phyloP scores from a whole-genome alignment of 2,113 vertebrate species.

The Hymenochirus boettgeri region DNA sequence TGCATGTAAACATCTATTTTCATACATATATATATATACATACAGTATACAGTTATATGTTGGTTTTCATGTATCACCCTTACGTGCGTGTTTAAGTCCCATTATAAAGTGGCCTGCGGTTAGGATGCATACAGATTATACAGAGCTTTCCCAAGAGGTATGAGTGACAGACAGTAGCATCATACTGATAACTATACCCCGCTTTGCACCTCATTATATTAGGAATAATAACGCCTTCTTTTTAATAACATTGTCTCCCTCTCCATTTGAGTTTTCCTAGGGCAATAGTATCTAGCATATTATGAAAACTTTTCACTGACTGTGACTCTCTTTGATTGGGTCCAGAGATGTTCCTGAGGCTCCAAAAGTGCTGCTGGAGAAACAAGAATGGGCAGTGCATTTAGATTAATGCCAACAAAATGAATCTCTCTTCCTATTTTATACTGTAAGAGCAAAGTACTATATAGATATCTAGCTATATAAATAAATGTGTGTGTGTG shows the following conservation, averaged over 20 bases:
- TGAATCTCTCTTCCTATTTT: too few relatives aligned
- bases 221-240: slow-evolving; percentile 31
- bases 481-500: too few relatives aligned
- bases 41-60: too few relatives aligned
- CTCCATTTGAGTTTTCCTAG: slow-evolving; percentile 30
- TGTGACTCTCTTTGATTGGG: slow-evolving; percentile 19
- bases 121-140: slow-evolving; percentile 35
- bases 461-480: too few relatives aligned
- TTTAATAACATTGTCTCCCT: slow-evolving; percentile 19
- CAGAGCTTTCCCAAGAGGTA: slow-evolving; percentile 27
- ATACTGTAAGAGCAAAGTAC: too few relatives aligned
- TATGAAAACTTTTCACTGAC: slow-evolving; percentile 24
- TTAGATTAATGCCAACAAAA: slow-evolving; percentile 8
- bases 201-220: slow-evolving; percentile 28
- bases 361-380: not conserved
- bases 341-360: slow-evolving; percentile 7
- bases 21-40: too few relatives aligned
- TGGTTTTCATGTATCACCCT: too few relatives aligned
- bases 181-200: slow-evolving; percentile 29
- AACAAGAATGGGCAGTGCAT: not conserved
- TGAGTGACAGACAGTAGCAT: slow-evolving; percentile 38
- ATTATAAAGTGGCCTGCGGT: slow-evolving; percentile 41
- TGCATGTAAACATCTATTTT: too few relatives aligned
- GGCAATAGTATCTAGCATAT: slow-evolving; percentile 10
- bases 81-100: slow-evolving; percentile 10